Evolutionary conservation across 2,888 invertebrate species (phyloP).

Genomic region (Embidobia sp.): DNA sequence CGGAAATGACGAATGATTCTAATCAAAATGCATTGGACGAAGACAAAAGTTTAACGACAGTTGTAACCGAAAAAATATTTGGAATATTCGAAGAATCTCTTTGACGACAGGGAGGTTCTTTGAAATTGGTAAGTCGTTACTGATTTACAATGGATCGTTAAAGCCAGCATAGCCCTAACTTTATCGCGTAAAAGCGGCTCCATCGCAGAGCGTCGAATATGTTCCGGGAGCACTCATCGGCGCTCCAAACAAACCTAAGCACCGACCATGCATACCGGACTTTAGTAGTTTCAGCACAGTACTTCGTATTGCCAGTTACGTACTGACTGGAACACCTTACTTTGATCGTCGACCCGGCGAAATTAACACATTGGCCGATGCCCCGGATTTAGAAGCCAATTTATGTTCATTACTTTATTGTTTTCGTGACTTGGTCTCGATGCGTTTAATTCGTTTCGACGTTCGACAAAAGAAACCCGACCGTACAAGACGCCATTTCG

Average conservation of each 20-base stretch:
- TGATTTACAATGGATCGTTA: slow-evolving; percentile 68
- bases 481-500: not conserved
- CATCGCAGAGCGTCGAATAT: slow-evolving; percentile 27
- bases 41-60: slow-evolving; percentile 29
- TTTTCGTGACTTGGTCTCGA: slow-evolving; percentile 1
- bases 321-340: slow-evolving; percentile 49
- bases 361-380: slow-evolving; percentile 41
- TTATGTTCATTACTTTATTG: slow-evolving; percentile 36
- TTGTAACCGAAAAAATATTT: slow-evolving; percentile 36
- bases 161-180: slow-evolving; percentile 57
- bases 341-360: slow-evolving; percentile 34
- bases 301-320: slow-evolving; percentile 49
- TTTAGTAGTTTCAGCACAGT: slow-evolving; percentile 66
- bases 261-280: slow-evolving; percentile 71
- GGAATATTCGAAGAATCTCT: slow-evolving; percentile 47
- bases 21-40: too few relatives aligned
- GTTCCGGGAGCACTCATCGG: slow-evolving; percentile 53
- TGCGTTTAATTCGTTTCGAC: slow-evolving; percentile 7
- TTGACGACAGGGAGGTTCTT: slow-evolving; percentile 51
- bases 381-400: slow-evolving; percentile 24
- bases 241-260: slow-evolving; percentile 68
- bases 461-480: slow-evolving; percentile 3
- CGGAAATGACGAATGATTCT: too few relatives aligned
- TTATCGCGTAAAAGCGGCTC: slow-evolving; percentile 41
- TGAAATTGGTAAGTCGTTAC: slow-evolving; percentile 65